A percentile compares a stretch with the other conserved stretches of the same genome.
phyloP scores from a whole-genome alignment of 2,113 vertebrate genomes.

The Xenopus tropicalis region DNA sequence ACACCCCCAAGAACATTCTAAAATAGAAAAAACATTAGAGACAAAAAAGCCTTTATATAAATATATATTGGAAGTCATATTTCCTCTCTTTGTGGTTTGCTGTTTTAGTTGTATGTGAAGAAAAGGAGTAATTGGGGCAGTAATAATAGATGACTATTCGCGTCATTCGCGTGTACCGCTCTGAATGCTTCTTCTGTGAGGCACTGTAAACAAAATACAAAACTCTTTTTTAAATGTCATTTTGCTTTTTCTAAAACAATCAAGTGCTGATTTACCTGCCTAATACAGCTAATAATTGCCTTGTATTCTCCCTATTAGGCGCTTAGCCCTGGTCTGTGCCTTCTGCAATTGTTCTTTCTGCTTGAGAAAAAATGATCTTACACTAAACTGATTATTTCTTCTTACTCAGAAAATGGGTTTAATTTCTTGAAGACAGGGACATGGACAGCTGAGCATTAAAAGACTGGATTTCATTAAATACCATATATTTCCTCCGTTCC shows the following conservation, averaged over 20 bases:
- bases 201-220: neutral
- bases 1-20: too few relatives aligned
- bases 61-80: too few relatives aligned
- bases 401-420: conserved; percentile 1
- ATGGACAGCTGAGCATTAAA: conserved; percentile 19
- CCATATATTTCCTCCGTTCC: conserved; percentile 7
- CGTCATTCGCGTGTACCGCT: neutral
- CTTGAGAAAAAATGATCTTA: conserved; percentile 4
- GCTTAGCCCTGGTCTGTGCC: neutral
- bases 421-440: conserved; percentile 7
- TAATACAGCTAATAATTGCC: neutral
- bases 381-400: conserved; percentile 3
- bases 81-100: neutral
- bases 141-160: neutral
- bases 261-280: neutral
- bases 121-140: neutral
- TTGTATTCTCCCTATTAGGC: neutral
- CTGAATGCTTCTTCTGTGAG: neutral
- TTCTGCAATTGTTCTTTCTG: neutral
- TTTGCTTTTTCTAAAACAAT: neutral
- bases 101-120: neutral
- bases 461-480: conserved; percentile 17
- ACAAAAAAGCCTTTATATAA: too few relatives aligned
- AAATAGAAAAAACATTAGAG: too few relatives aligned
- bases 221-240: neutral